These are phyloP conservation scores for Oryzias dopingdopingensis DNA, from an alignment of 2,797 vertebrate species.

Conservation along the genomic window DNA sequence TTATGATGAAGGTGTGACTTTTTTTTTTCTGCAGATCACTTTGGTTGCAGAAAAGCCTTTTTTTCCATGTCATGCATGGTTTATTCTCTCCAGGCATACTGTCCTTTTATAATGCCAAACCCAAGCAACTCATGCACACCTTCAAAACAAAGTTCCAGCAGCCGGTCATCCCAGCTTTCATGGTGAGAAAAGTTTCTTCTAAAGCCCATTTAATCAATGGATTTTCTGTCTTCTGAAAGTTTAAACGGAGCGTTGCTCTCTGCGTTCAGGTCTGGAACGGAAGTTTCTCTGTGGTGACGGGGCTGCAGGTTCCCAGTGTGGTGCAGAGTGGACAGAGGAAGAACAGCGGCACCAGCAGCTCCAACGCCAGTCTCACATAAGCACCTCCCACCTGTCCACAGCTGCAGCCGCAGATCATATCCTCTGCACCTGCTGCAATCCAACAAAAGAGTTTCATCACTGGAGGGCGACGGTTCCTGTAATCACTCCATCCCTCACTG, in stretches of 20 bases:
- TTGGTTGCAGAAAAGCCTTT: neutral
- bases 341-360: conserved; percentile 93
- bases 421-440: conserved; percentile 24
- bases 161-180: conserved; percentile 91
- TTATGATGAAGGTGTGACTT: conserved; percentile 86
- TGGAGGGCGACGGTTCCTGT: conserved; percentile 23
- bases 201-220: no score
- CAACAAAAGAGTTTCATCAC: conserved; percentile 42
- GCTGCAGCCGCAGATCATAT: conserved; percentile 20
- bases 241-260: conserved; percentile 1
- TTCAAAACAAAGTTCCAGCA: conserved; percentile 92
- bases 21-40: neutral
- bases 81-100: conserved; percentile 76
- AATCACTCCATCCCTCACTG: conserved; percentile 22
- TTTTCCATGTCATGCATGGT: neutral
- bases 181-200: conserved; percentile 71
- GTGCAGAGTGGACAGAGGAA: conserved; percentile 89
- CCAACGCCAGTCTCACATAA: conserved; percentile 91
- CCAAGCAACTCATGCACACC: conserved; percentile 88
- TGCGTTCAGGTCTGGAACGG: conserved; percentile 91
- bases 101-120: conserved; percentile 91
- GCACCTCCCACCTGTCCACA: conserved; percentile 20
- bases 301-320: conserved; percentile 89
- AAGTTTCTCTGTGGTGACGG: conserved; percentile 88
- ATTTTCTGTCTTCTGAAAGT: neutral